Evolutionary conservation across 92 coral and sea anemone species (phyloP), one percentile per base, ranked within the genome.

Genomic region (Epizoanthus illoricatus): DNA sequence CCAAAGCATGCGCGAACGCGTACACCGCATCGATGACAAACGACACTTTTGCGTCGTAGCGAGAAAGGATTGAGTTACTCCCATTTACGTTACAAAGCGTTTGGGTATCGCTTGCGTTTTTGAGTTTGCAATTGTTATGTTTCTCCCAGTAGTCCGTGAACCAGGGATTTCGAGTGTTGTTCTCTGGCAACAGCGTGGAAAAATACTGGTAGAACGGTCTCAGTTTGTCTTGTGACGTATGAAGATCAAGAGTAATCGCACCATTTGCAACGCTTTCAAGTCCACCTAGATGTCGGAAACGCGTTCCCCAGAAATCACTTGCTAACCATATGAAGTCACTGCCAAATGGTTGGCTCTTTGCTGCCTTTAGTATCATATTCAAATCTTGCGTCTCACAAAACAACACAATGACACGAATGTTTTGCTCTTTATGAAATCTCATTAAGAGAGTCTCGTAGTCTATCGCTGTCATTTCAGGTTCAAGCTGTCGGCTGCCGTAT

Each of bases 251-350:
- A 18, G 94, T 88, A 4, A 95, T 87, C 7, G 98, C 97, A n/a
- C 98, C 98, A 52, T 86, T 81, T 3, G 98, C 98, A 7, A 92
- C 70, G 64, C 85, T 91, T 71, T 92, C 98, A 9, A 92, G 82
- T 0, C 88, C 95, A 28, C 23, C 79, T 8, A 92, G 85, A 33
- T 87, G 93, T 9, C 76, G 62, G 42, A 69, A 75, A 65, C 85
- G 90, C 15, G 93, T 87, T 2, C 98, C 98, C 98, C 98, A 95
- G 66, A 92, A 88, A 70, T 95, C 98, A n/a, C 90, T 90, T 33
- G 93, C 93, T 39, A 94, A 69, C 98, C 98, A 94, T 1, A 81
- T 79, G 58, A 87, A 94, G 5, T 83, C 81, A 6, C 72, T 88
- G 13, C 57, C 64, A 3, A 28, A 83, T 61, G 79, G 81, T 23